A percentile compares a stretch with the other conserved stretches of the same genome.
These are phyloP conservation scores for Andrena fulva DNA, from an alignment of 2,888 invertebrate genomes.

Conservation along the genomic window DNA sequence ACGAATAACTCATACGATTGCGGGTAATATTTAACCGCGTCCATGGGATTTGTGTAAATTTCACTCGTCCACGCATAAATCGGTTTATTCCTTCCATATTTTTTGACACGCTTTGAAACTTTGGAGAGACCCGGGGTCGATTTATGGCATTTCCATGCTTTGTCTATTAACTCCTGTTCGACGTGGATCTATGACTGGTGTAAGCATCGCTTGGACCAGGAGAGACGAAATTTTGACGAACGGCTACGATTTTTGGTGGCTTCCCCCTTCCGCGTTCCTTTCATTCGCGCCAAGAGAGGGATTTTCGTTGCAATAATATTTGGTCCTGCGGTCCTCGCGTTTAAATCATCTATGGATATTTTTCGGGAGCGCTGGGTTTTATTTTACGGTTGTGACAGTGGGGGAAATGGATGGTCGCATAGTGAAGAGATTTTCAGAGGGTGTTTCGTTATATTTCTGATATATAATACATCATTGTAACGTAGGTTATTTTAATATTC, in stretches of 20 bases:
- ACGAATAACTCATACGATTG: slow-evolving; percentile 37
- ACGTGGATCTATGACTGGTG: slow-evolving; percentile 28
- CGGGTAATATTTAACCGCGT: slow-evolving; percentile 48
- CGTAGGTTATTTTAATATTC: no score
- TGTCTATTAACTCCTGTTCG: slow-evolving; percentile 52
- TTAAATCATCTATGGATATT: slow-evolving; percentile 3
- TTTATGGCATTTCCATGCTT: slow-evolving; percentile 42
- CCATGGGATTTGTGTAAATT: slow-evolving; percentile 33
- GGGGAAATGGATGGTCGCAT: no score
- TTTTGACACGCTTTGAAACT: slow-evolving; percentile 40
- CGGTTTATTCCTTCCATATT: slow-evolving; percentile 50
- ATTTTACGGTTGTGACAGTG: neutral
- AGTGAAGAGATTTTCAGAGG: no score
- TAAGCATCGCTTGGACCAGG: slow-evolving; percentile 13
- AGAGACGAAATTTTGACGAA: slow-evolving; percentile 51
- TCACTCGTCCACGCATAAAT: slow-evolving; percentile 32
- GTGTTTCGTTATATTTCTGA: no score
- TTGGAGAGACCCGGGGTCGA: neutral
- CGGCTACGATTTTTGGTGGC: slow-evolving; percentile 42
- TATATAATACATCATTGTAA: no score
- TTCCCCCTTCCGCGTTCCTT: slow-evolving; percentile 12
- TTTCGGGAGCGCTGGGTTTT: neutral
- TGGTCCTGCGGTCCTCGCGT: neutral
- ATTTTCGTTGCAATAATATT: slow-evolving; percentile 16
- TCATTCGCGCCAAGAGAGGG: slow-evolving; percentile 5